Evolutionary conservation across 2,797 vertebrate genomes (phyloP), one percentile per base, ranked within the genome.

Genomic region (Apogon talboti): DNA sequence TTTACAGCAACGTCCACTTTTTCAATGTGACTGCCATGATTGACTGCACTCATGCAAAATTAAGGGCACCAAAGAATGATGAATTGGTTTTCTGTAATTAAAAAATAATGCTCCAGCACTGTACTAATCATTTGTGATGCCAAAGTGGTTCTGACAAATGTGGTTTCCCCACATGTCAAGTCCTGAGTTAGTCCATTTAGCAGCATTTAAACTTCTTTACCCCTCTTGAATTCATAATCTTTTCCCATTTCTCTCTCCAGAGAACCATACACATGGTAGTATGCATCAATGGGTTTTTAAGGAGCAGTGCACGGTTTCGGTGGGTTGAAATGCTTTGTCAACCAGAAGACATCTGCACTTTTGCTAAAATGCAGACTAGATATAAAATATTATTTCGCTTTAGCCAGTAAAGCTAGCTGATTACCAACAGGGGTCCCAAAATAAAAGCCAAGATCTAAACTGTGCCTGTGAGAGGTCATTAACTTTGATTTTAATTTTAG

Each of bases 31-130:
- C 66, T 47, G 48, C 58, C 51, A 66, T 54, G 68, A 84, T 50
- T 78, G 81, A 64, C 65, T 74, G 71, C 68, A 47, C 75, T 88
- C 76, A 40, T 59, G 62, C 78, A 60, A 65, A 83, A 83, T 74
- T 76, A 76, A 69, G 53, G 51, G 38, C 46, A 69, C 19, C 62
- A 62, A 19, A 59, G 45, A 50, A 87, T 67, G 79, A 84, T 79
- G 58, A 85, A 78, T 72, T 63, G 56, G 62, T 78, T 78, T 67
- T 56, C 51, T 5, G 2, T 4, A 11, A 74, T 86, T 78, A 64
- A 47, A 74, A 86, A 79, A 67, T 77, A 82, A 87, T 70, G 63
- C 46, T 50, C 60, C 79, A 52, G 79, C 62, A 30, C 62, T 11
- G 55, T 2, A 24, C 54, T 65, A 76, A 81, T 66, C 40, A 41